Percentiles rank a stretch among this genome's conserved stretches.
These are phyloP conservation scores for Scomber japonicus DNA, from an alignment of 2,113 vertebrate genomes.

Conservation along the genomic window DNA sequence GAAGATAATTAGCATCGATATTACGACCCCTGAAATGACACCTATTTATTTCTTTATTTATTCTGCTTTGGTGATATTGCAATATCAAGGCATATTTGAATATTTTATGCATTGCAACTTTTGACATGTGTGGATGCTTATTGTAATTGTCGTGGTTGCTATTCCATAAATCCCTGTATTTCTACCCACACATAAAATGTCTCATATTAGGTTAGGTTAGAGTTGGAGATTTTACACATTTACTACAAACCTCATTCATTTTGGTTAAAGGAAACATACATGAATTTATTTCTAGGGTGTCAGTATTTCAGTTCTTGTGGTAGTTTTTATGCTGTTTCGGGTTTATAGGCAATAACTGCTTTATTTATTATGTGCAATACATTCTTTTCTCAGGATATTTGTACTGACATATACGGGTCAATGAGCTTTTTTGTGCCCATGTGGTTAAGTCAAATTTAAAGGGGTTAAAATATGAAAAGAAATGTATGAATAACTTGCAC, in stretches of 20 bases:
- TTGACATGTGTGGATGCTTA: slow-evolving; percentile 23
- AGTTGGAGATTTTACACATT: not conserved
- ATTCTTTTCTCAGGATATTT: not conserved
- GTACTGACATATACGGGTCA: no score
- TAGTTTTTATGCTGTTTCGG: no score
- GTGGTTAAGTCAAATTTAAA: no score
- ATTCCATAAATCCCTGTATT: slow-evolving; percentile 3
- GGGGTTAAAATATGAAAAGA: no score
- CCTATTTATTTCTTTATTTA: slow-evolving; percentile 28
- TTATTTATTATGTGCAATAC: not conserved
- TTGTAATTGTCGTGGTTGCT: not conserved
- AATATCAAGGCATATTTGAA: slow-evolving; percentile 12
- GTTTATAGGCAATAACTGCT: no score
- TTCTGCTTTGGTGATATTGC: slow-evolving; percentile 25
- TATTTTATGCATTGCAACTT: slow-evolving; percentile 17
- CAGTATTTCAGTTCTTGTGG: no score
- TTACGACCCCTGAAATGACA: slow-evolving; percentile 14
- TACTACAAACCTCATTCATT: not conserved
- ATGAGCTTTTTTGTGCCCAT: no score
- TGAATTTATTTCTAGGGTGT: not conserved
- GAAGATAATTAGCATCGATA: slow-evolving; percentile 53
- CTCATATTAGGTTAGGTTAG: no score
- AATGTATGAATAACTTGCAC: no score
- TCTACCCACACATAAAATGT: not conserved
- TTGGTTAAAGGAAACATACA: not conserved